These are phyloP conservation scores for Synodontis membranacea DNA, from an alignment of 2,113 vertebrate species.

Conservation along the genomic window DNA sequence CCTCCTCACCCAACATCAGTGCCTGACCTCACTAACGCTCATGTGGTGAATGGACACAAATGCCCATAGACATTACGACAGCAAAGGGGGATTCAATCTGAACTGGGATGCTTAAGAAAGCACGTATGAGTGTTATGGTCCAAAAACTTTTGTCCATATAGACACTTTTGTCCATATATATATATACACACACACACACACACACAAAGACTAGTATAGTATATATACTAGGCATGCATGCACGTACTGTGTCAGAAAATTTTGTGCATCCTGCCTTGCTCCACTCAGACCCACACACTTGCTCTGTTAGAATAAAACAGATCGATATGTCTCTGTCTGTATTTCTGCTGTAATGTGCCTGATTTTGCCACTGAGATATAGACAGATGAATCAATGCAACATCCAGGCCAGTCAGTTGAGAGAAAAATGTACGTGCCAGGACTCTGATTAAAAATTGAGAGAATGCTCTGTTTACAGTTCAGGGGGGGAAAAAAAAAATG, in stretches of 20 bases:
- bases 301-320: neutral
- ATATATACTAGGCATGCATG: neutral
- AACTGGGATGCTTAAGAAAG: no score
- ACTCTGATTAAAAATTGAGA: neutral
- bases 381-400: slow-evolving; percentile 34
- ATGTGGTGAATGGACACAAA: no score
- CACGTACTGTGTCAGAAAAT: neutral
- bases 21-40: no score
- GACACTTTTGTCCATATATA: no score
- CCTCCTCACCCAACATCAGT: no score
- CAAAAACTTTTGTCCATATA: no score
- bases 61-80: no score
- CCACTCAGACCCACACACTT: neutral
- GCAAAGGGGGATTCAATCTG: no score
- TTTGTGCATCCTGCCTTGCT: neutral
- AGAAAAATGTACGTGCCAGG: neutral
- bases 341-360: slow-evolving; percentile 30
- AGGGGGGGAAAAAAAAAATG: neutral
- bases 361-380: slow-evolving; percentile 24
- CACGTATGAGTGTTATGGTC: no score
- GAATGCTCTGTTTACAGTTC: slow-evolving; percentile 9
- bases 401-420: neutral
- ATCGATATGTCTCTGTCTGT: slow-evolving; percentile 36
- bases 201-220: no score
- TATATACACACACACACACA: neutral